Base-by-base conservation (phyloP, 2,113 vertebrate genomes). In the Petaurus breviceps region DNA sequence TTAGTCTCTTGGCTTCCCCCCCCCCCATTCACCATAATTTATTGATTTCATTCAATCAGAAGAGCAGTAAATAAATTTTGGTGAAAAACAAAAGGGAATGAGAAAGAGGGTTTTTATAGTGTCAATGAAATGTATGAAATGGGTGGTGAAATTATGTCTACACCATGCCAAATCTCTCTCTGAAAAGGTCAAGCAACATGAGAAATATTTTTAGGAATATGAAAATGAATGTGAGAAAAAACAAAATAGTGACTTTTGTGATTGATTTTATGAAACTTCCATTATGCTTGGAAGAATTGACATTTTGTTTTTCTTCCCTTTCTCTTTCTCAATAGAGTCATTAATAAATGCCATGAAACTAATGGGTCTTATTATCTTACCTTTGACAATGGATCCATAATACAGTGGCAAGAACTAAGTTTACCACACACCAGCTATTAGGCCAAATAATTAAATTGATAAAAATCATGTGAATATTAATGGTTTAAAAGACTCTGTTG, bases 301-400 rank as follows among this genome's bases (percentile, higher is more conserved):
- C 37, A 77, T 84, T 93, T 54, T 95, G 28, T 92, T 96, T 95
- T 94, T 47, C 92, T 96, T 24, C 68, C 55, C 89, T 55, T 24
- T 94, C 51, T 92, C 91, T 55, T 43, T 51, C 16, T 47, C 94
- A 52, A 49, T 2, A 89, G 7, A 97, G 93, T 91, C 0, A 94
- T 97, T 97, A 97, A 37, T 43, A 97, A 97, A 95, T 97, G 46
- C 90, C 93, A 96, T 23, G 4, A 55, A 57, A 24, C 96, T 95
- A 93, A 93, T 46, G 97, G 52, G 90, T 19, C 3, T 51, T 51
- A 94, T 95, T 91, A 93, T 90, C 47, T 93, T 95, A 31, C 23
- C 8, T 95, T 91, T 93, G 23, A 96, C 92, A 57, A 91, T 2
- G 95, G 96, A 97, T 95, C 55, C 55, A 89, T 68, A 95, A 94